A percentile compares a stretch with the other conserved stretches of the same genome.
Conservation (phyloP, 2,888 invertebrate genomes). For the Endotricha flammealis region DNA sequence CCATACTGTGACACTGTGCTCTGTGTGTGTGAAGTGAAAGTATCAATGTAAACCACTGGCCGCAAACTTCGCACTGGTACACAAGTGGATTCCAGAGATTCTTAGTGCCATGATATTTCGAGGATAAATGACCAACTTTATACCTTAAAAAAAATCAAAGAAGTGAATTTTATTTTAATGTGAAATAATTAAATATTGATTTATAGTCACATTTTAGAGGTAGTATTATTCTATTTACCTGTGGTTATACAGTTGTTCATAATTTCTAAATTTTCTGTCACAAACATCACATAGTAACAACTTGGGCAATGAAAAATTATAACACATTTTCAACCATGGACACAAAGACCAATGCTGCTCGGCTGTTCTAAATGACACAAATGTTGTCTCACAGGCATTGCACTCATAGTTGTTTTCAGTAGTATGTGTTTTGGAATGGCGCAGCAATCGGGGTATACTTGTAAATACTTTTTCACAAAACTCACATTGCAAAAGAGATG, state of each 20-base stretch:
- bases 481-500: constrained; percentile 64
- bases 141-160: constrained; percentile 42
- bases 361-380: constrained; percentile 55
- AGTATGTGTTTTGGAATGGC: constrained; percentile 74
- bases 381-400: constrained; percentile 61
- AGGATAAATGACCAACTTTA: constrained; percentile 60
- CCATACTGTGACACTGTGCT: constrained; percentile 44
- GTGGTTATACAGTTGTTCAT: constrained; percentile 69
- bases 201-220: too few species aligned
- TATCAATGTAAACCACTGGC: constrained; percentile 46
- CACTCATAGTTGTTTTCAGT: constrained; percentile 83
- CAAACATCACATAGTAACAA: constrained; percentile 66
- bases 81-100: constrained; percentile 38
- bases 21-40: constrained; percentile 50
- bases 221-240: constrained; percentile 46
- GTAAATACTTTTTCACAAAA: constrained; percentile 71
- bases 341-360: constrained; percentile 65
- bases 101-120: constrained; percentile 42
- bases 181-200: constrained; percentile 7
- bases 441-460: constrained; percentile 59
- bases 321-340: constrained; percentile 55
- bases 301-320: constrained; percentile 61
- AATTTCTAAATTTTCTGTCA: constrained; percentile 67
- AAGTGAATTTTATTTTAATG: not conserved
- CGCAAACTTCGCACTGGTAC: constrained; percentile 69